Percentiles rank a stretch among this genome's conserved stretches.
phyloP scores from a whole-genome alignment of 2,113 vertebrate species.

The Gobius niger region DNA sequence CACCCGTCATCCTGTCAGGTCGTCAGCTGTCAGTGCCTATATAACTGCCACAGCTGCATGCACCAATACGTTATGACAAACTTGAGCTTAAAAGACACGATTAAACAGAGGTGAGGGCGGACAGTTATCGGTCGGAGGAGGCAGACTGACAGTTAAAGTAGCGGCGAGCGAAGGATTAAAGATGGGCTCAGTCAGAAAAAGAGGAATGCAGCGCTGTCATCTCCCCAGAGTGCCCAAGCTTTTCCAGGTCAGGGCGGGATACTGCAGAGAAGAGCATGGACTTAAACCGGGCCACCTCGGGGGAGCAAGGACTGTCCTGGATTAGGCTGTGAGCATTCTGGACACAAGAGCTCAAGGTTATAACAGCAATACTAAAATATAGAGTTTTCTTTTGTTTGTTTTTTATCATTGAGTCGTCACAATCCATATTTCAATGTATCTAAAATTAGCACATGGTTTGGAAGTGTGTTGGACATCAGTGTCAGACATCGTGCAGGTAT shows the following conservation, averaged over 20 bases:
- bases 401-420: too few relatives aligned
- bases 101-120: constrained; percentile 52
- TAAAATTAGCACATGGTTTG: too few relatives aligned
- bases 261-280: constrained; percentile 48
- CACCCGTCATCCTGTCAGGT: constrained; percentile 52
- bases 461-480: background rate
- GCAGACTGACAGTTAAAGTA: constrained; percentile 61
- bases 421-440: too few relatives aligned
- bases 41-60: constrained; percentile 42
- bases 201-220: constrained; percentile 43
- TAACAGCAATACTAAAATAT: background rate
- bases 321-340: constrained; percentile 43
- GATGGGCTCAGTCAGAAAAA: constrained; percentile 59
- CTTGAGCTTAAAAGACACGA: constrained; percentile 63
- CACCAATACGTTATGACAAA: constrained; percentile 63
- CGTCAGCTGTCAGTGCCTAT: constrained; percentile 52
- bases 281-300: constrained; percentile 46
- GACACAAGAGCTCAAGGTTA: constrained; percentile 41
- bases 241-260: constrained; percentile 58
- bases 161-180: constrained; percentile 50
- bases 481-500: too few relatives aligned
- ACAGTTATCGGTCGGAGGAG: constrained; percentile 46
- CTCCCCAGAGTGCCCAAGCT: constrained; percentile 43
- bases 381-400: background rate
- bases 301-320: constrained; percentile 42